A percentile compares a stretch with the other conserved stretches of the same genome.
These are phyloP conservation scores for Mesocentrotus franciscanus DNA, from an alignment of 53 echinoderm and acorn worm genomes.

Conservation along the genomic window DNA sequence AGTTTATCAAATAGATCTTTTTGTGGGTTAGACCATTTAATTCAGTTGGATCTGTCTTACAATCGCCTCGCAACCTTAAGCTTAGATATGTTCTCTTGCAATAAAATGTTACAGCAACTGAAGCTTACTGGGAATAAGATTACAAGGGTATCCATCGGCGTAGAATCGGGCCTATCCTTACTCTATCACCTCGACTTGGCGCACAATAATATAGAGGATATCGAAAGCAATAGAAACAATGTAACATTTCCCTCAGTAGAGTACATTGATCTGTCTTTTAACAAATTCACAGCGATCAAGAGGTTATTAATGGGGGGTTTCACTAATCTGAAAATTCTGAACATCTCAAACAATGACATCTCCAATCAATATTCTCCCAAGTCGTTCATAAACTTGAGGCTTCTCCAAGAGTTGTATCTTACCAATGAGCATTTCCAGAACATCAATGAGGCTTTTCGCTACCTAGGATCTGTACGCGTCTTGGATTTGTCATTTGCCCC, in stretches of 20 bases:
- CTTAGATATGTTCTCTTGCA: not conserved
- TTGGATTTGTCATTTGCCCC: not conserved
- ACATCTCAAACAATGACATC: not conserved
- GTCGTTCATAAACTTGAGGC: not conserved
- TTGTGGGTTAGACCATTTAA: not conserved
- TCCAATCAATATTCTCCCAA: not conserved
- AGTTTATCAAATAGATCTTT: not conserved
- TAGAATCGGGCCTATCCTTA: not conserved
- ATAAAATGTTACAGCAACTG: not conserved
- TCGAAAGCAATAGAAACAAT: not conserved
- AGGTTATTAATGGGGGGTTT: not conserved
- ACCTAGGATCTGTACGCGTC: not conserved
- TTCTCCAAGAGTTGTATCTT: not conserved
- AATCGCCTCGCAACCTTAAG: not conserved
- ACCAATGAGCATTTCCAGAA: not conserved
- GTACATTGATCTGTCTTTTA: not conserved
- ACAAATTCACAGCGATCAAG: not conserved
- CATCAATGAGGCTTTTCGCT: not conserved
- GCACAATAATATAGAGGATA: not conserved
- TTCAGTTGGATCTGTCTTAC: not conserved
- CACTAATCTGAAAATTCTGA: not conserved
- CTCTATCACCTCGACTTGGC: not conserved
- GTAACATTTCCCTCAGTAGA: conserved; percentile 5
- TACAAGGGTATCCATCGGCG: not conserved
- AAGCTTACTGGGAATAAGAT: not conserved